A percentile compares a stretch with the other conserved stretches of the same genome.
phyloP scores from a whole-genome alignment of 2,797 vertebrate species.

The Chiloscyllium punctatum region DNA sequence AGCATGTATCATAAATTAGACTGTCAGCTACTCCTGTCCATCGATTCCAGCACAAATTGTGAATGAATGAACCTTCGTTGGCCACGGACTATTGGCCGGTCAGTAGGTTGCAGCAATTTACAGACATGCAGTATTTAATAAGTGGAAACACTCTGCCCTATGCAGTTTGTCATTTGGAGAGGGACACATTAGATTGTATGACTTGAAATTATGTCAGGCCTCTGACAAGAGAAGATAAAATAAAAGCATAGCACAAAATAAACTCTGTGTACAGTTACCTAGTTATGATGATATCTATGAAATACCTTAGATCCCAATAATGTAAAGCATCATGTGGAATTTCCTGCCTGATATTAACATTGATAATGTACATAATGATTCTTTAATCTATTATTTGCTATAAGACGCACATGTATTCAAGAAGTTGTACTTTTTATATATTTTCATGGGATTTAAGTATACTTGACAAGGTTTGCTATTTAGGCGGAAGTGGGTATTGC shows the following conservation, averaged over 20 bases:
- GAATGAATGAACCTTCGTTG: background rate
- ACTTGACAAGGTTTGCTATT: background rate
- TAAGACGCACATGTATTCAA: background rate
- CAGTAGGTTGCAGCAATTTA: conserved; percentile 19
- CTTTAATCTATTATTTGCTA: background rate
- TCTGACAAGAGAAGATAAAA: background rate
- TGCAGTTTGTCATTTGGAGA: conserved; percentile 14
- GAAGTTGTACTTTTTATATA: background rate
- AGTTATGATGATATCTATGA: background rate
- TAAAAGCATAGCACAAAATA: background rate
- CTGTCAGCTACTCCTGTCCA: background rate
- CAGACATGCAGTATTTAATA: background rate
- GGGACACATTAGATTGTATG: background rate
- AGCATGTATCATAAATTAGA: background rate
- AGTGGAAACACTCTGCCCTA: background rate
- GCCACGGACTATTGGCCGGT: background rate
- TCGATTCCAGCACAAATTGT: background rate
- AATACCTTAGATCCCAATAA: background rate
- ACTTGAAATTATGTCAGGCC: background rate
- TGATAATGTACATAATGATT: background rate
- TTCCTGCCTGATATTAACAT: background rate
- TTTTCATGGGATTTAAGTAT: background rate
- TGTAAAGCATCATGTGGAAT: background rate
- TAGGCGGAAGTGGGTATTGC: background rate
- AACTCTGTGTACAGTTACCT: background rate